Evolutionary conservation across 2,888 invertebrate species (phyloP).

Genomic region (Scaptomyza cyrtandrae): DNA sequence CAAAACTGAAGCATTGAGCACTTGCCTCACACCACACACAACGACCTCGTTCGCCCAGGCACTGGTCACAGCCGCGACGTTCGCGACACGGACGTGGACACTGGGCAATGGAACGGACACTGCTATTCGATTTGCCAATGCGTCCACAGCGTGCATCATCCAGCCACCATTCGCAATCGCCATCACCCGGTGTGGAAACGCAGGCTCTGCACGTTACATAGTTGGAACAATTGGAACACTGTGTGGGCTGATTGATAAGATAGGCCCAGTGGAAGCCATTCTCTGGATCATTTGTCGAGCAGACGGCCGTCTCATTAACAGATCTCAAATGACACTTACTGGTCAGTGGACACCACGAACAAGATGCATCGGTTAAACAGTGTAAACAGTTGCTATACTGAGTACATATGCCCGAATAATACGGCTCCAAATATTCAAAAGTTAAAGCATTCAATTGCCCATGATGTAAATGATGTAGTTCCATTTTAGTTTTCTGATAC

Average conservation of each 20-base stretch:
- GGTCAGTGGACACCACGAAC: conserved; percentile 96
- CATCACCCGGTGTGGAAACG: conserved; percentile 87
- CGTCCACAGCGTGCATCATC: conserved; percentile 94
- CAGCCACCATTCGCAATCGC: conserved; percentile 96
- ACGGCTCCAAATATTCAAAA: conserved; percentile 95
- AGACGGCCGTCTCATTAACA: conserved; percentile 87
- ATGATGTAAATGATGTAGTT: conserved; percentile 90
- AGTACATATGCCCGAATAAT: conserved; percentile 91
- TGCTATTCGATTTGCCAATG: conserved; percentile 89
- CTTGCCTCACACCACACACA: conserved; percentile 98
- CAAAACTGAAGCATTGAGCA: conserved; percentile 96
- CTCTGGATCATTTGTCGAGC: conserved; percentile 64
- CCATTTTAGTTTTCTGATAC: conserved; percentile 92
- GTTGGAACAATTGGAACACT: conserved; percentile 95
- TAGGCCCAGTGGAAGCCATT: conserved; percentile 88
- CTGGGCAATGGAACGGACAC: conserved; percentile 87
- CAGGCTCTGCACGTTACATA: conserved; percentile 95
- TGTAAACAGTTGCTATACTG: conserved; percentile 93
- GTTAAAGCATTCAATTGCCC: conserved; percentile 93
- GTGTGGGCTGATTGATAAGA: conserved; percentile 91
- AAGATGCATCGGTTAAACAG: conserved; percentile 94
- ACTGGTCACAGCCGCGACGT: conserved; percentile 91
- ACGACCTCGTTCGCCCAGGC: conserved; percentile 93
- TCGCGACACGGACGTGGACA: conserved; percentile 94
- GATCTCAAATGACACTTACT: conserved; percentile 89